These are phyloP conservation scores for Electrona antarctica DNA, from an alignment of 2,113 vertebrate genomes.

Conservation along the genomic window DNA sequence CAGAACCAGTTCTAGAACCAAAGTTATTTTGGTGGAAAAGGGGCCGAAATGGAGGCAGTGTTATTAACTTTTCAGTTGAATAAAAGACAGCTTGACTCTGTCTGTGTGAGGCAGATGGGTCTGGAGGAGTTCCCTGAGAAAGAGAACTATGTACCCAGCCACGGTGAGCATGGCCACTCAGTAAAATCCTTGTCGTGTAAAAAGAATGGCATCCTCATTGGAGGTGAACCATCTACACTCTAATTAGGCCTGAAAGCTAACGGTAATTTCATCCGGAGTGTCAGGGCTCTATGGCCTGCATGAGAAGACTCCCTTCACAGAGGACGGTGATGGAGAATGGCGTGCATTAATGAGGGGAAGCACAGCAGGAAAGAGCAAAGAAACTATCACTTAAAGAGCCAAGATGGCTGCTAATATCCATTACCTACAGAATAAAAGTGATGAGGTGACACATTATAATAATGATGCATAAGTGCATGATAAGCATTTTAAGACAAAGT, in stretches of 20 bases:
- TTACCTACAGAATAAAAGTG: conserved; percentile 48
- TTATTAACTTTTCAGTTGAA: conserved; percentile 26
- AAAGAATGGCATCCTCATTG: conserved; percentile 39
- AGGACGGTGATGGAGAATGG: conserved; percentile 62
- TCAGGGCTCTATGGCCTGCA: conserved; percentile 53
- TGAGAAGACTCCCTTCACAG: conserved; percentile 57
- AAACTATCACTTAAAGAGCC: conserved; percentile 70
- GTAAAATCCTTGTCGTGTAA: conserved; percentile 33
- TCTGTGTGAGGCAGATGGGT: conserved; percentile 53
- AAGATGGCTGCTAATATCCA: conserved; percentile 63
- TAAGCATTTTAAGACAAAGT: conserved; percentile 68
- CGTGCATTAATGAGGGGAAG: conserved; percentile 72
- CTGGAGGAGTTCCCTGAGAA: conserved; percentile 41
- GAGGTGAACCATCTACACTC: conserved; percentile 47
- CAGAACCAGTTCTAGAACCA: too few relatives aligned
- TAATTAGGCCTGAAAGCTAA: conserved; percentile 68
- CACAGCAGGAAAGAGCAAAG: conserved; percentile 71
- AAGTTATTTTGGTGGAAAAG: too few relatives aligned
- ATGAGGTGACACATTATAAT: conserved; percentile 72
- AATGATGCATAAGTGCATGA: conserved; percentile 68
- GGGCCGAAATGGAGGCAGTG: neutral
- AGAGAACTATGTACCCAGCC: conserved; percentile 44
- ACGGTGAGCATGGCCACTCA: conserved; percentile 38
- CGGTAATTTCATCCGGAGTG: conserved; percentile 59
- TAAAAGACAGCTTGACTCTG: conserved; percentile 35